Base-by-base conservation (phyloP, 2,888 invertebrate species). In the Fabriciana adippe region DNA sequence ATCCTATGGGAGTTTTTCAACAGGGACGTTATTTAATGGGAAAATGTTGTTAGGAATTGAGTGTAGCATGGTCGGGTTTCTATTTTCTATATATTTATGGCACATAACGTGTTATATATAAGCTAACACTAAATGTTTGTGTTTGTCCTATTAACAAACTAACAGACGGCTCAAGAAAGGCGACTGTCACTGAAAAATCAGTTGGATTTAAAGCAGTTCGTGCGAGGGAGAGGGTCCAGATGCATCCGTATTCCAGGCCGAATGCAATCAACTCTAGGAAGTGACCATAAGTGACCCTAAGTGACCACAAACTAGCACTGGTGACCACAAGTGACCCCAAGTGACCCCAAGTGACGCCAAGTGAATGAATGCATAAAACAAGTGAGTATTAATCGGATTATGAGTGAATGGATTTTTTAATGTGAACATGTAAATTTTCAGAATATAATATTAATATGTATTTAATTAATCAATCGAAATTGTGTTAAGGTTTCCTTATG, bases 161-260 rank as follows among this genome's bases (percentile, higher is more conserved):
- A 89, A 88, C 81, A 90, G 88, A 81, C 61, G 73, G 66, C 69
- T 78, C 79, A 26, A 71, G 73, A 66, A 85, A 81, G 75, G 67
- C 74, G 66, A 79, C 78, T 78, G 72, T 80, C 73, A 86, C 81
- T 86, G 84, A 90, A 82, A 90, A 79, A 72, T 81, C 88, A 85
- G 90, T 91, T 66, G 91, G 91, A 86, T 91, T 79, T 72, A 92
- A 92, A 89, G 84, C 91, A 76, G 86, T 90, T 70, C 79, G 90
- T 2, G 83, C 85, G 72, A 75, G 91, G 4, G 89, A 89, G 63
- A 75, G 91, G 18, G 70, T 81, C 50, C 85, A 84, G 76, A 75
- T 78, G 18, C 91, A 91, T 53, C 91, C 92, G 0, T 92, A 92
- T 81, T 76, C 85, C 21, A 76, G 91, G 16, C 86, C 89, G 0